Conservation (phyloP, 2,797 vertebrate genomes). For the Xiphorhynchus erythropygius region DNA sequence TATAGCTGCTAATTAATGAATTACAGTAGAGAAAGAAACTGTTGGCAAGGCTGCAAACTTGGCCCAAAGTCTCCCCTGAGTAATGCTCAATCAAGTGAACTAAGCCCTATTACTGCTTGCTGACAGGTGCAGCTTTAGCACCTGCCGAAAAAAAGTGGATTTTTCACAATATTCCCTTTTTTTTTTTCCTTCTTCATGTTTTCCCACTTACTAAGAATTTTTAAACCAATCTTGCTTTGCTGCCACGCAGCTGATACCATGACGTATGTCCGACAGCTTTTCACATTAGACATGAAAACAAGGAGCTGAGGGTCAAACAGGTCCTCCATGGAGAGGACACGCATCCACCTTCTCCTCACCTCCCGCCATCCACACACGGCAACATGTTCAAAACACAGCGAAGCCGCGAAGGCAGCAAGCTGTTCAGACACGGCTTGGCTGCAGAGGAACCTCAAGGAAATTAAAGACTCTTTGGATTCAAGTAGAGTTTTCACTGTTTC, state of each 20-base stretch:
- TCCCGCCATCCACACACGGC: not conserved
- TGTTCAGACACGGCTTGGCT: not conserved
- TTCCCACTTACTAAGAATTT: not conserved
- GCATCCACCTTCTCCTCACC: not conserved
- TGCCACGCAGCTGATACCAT: not conserved
- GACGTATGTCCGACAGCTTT: not conserved
- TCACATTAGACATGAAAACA: not conserved
- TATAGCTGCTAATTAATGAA: conserved; percentile 6
- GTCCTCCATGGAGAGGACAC: not conserved
- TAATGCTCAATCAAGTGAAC: not conserved
- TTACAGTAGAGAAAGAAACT: not conserved
- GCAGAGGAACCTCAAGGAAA: not conserved
- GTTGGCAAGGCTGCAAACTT: conserved; percentile 19
- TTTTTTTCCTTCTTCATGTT: not conserved
- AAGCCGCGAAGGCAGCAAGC: not conserved
- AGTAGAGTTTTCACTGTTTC: not conserved
- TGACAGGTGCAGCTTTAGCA: not conserved
- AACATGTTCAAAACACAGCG: not conserved
- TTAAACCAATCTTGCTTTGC: not conserved
- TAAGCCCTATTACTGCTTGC: not conserved
- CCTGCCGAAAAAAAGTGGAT: accelerated
- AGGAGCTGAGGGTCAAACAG: not conserved
- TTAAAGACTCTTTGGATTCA: not conserved
- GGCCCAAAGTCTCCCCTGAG: not conserved
- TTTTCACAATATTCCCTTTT: not conserved